These are phyloP conservation scores for Drosophila rubida DNA, from an alignment of 2,888 invertebrate genomes.

Conservation along the genomic window DNA sequence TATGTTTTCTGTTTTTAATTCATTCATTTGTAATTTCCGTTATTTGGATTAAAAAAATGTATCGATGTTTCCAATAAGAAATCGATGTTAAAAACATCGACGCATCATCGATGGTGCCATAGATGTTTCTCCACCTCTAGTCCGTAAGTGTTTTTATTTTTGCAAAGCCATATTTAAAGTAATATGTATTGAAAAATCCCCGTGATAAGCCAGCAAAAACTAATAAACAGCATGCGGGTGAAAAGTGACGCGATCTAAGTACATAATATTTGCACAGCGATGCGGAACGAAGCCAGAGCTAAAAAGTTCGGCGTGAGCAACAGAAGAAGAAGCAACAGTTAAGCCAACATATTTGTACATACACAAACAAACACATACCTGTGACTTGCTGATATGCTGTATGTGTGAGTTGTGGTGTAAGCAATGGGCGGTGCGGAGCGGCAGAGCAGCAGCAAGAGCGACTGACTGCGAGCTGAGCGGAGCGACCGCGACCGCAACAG, in stretches of 20 bases:
- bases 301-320: constrained; percentile 27
- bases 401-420: constrained; percentile 16
- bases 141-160: constrained; percentile 45
- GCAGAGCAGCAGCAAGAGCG: constrained; percentile 29
- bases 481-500: constrained; percentile 21
- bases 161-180: constrained; percentile 39
- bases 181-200: constrained; percentile 3
- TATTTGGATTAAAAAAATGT: too few species aligned
- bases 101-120: not conserved
- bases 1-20: too few species aligned
- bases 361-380: not conserved
- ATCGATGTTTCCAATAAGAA: not conserved
- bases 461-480: constrained; percentile 33
- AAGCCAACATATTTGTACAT: constrained; percentile 32
- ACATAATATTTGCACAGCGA: constrained; percentile 10
- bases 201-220: constrained; percentile 5
- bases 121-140: constrained; percentile 39
- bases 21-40: too few species aligned
- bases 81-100: not conserved
- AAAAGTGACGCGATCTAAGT: not conserved
- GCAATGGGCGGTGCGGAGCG: constrained; percentile 44
- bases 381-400: not conserved
- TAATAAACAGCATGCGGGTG: not conserved
- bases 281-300: constrained; percentile 11
- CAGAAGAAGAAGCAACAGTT: constrained; percentile 63